phyloP scores from a whole-genome alignment of 2,797 vertebrate genomes.

The Chaetophractus vellerosus region DNA sequence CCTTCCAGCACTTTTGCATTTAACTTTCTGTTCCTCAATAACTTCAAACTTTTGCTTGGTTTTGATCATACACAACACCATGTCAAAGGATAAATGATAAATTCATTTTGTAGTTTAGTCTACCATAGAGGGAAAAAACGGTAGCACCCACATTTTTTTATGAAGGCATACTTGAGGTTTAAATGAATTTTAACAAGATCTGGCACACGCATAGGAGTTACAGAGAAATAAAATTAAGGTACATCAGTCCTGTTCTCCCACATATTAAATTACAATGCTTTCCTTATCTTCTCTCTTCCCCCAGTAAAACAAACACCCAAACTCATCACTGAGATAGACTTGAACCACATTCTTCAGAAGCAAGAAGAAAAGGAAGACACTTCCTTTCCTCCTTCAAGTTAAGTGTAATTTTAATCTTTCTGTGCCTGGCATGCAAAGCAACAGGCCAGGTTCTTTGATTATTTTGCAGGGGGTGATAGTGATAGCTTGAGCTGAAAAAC shows the following conservation, averaged over 20 bases:
- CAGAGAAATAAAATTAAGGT: conserved; percentile 45
- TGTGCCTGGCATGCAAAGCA: conserved; percentile 22
- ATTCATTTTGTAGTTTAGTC: neutral
- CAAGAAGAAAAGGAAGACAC: neutral
- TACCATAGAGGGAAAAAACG: neutral
- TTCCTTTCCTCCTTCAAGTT: neutral
- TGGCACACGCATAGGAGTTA: neutral
- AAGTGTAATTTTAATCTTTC: conserved; percentile 1
- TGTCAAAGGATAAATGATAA: conserved; percentile 2
- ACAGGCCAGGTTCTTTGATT: conserved; percentile 55
- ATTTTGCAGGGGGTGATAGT: neutral
- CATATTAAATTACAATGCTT: neutral
- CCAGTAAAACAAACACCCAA: conserved; percentile 56
- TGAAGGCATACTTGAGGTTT: neutral
- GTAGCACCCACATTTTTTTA: conserved; percentile 21
- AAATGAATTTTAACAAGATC: conserved; percentile 44
- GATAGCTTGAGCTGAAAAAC: conserved; percentile 39
- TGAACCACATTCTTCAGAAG: neutral
- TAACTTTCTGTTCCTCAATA: neutral
- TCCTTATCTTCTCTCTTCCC: neutral
- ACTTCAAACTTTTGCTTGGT: neutral
- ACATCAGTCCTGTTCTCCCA: neutral
- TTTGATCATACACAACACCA: conserved; percentile 19
- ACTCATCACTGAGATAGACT: neutral
- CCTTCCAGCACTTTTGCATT: neutral